A percentile compares a stretch with the other conserved stretches of the same genome.
Conservation (phyloP, 2,797 vertebrate species). For the Coregonus suidteri region DNA sequence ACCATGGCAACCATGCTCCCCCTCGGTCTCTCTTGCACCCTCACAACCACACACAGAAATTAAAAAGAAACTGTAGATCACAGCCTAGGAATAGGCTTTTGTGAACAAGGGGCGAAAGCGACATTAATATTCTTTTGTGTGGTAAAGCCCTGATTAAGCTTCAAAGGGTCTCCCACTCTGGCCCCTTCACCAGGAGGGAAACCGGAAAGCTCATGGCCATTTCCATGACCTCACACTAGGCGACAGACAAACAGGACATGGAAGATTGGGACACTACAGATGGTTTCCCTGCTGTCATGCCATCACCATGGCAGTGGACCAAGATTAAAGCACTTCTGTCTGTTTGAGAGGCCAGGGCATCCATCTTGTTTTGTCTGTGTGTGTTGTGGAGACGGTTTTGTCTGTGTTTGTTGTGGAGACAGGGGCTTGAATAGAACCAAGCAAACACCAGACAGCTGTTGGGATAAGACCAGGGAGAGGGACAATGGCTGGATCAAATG, state of each 20-base stretch:
- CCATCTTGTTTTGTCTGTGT: constrained; percentile 52
- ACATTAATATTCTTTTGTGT: constrained; percentile 75
- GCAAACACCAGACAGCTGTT: constrained; percentile 32
- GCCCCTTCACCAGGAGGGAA: constrained; percentile 10
- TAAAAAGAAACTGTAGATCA: constrained; percentile 41
- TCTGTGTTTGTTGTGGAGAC: background rate
- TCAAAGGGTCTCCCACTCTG: constrained; percentile 49
- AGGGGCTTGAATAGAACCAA: background rate
- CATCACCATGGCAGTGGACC: too few relatives aligned
- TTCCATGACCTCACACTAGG: constrained; percentile 8
- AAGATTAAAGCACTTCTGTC: too few relatives aligned
- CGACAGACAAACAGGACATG: constrained; percentile 9
- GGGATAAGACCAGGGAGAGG: constrained; percentile 22
- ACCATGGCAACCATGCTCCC: constrained; percentile 62
- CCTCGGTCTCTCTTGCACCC: constrained; percentile 52
- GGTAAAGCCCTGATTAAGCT: background rate
- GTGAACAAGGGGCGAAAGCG: constrained; percentile 51
- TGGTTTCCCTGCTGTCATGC: background rate
- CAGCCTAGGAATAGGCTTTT: constrained; percentile 53
- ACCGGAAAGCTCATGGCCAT: constrained; percentile 30
- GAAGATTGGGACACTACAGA: constrained; percentile 25
- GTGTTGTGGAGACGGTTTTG: constrained; percentile 15
- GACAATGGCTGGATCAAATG: too few relatives aligned
- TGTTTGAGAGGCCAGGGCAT: constrained; percentile 16
- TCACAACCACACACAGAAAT: constrained; percentile 42